phyloP scores from a whole-genome alignment of 92 coral and sea anemone genomes.

The Epizoanthus illoricatus region DNA sequence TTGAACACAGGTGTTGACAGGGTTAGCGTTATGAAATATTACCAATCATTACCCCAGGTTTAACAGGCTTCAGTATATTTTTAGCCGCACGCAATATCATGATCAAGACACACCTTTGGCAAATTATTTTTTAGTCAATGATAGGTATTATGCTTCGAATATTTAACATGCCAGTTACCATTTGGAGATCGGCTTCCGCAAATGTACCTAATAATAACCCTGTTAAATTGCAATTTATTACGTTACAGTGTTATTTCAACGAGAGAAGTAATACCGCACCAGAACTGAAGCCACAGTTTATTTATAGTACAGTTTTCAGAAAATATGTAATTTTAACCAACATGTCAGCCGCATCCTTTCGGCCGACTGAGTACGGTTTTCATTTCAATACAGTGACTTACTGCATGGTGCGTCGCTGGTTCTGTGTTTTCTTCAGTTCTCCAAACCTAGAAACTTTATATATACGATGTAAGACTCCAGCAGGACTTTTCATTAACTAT shows the following conservation, averaged over 20 bases:
- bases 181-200: background rate
- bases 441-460: too few relatives aligned
- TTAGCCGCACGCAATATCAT: background rate
- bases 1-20: slow-evolving; percentile 6
- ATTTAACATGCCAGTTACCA: background rate
- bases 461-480: too few relatives aligned
- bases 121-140: background rate
- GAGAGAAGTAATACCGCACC: background rate
- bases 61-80: background rate
- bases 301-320: background rate
- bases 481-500: too few relatives aligned
- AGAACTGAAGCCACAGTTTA: background rate
- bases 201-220: background rate
- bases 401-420: too few relatives aligned
- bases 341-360: background rate
- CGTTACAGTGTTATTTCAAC: slow-evolving; percentile 2
- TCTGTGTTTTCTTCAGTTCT: too few relatives aligned
- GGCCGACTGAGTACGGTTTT: too few relatives aligned
- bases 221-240: slow-evolving; percentile 9
- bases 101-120: too few relatives aligned
- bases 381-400: too few relatives aligned
- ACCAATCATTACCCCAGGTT: background rate
- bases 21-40: background rate
- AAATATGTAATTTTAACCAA: background rate
- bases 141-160: background rate